phyloP scores from a whole-genome alignment of 2,797 vertebrate genomes.

The Echeneis naucrates region DNA sequence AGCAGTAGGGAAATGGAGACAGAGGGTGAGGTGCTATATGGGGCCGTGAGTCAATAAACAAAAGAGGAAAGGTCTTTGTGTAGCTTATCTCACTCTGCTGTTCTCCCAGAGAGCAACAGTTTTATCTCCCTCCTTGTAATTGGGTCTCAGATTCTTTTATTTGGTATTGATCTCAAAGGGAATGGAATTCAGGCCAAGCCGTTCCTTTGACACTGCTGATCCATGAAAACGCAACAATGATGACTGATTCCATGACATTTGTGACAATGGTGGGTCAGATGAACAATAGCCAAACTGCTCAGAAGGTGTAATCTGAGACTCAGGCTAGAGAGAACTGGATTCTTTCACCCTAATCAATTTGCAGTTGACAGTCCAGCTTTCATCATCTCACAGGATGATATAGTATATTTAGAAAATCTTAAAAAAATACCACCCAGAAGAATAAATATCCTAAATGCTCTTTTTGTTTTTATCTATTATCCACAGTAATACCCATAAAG shows the following conservation, averaged over 20 bases:
- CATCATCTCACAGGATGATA: not conserved
- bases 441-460: too few relatives aligned
- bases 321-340: not conserved
- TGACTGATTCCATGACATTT: slow-evolving; percentile 35
- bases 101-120: slow-evolving; percentile 29
- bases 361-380: not conserved
- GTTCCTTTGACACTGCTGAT: slow-evolving; percentile 33
- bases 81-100: slow-evolving; percentile 46
- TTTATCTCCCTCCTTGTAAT: slow-evolving; percentile 58
- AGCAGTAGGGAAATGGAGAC: slow-evolving; percentile 35
- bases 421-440: too few relatives aligned
- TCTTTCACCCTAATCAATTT: not conserved
- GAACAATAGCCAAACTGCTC: not conserved
- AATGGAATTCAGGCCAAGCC: slow-evolving; percentile 33
- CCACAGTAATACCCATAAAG: not conserved
- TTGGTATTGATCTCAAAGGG: slow-evolving; percentile 56
- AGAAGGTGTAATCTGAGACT: not conserved
- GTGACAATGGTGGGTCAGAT: slow-evolving; percentile 16
- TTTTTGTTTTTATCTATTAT: too few relatives aligned
- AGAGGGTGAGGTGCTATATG: slow-evolving; percentile 13
- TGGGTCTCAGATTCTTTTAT: slow-evolving; percentile 56
- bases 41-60: slow-evolving; percentile 34
- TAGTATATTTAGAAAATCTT: too few relatives aligned
- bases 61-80: slow-evolving; percentile 43
- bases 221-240: slow-evolving; percentile 29